Percentiles rank a stretch among this genome's conserved stretches.
phyloP scores from a whole-genome alignment of 2,797 vertebrate genomes.

The Petrocephalus schoutedeni region DNA sequence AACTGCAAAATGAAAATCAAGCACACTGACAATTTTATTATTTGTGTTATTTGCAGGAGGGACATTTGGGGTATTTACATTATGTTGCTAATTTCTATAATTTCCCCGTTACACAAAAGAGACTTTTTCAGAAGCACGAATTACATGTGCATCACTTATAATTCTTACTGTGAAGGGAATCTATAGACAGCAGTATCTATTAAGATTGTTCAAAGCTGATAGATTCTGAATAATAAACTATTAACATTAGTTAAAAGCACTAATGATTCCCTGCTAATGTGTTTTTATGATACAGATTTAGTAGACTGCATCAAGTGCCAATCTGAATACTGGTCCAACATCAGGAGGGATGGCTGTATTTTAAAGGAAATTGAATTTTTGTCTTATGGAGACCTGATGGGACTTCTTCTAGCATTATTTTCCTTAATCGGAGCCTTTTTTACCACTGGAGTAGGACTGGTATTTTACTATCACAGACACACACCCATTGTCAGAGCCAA shows the following conservation, averaged over 20 bases:
- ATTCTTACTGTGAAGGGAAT: background rate
- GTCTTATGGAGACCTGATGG: slow-evolving; percentile 64
- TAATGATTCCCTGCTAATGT: background rate
- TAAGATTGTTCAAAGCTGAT: background rate
- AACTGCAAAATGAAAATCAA: background rate
- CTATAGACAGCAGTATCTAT: background rate
- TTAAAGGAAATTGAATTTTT: slow-evolving; percentile 67
- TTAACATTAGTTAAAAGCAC: background rate
- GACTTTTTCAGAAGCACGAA: background rate
- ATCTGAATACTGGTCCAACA: slow-evolving; percentile 54
- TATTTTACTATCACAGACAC: slow-evolving; percentile 61
- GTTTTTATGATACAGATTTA: slow-evolving; percentile 59
- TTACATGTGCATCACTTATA: background rate
- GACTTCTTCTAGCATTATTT: slow-evolving; percentile 56
- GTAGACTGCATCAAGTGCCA: slow-evolving; percentile 64
- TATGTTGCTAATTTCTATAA: background rate
- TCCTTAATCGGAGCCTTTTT: slow-evolving; percentile 62
- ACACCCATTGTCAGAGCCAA: slow-evolving; percentile 66
- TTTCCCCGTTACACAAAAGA: background rate
- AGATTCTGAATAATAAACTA: background rate
- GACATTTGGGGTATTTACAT: background rate
- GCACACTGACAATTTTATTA: background rate
- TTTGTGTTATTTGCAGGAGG: background rate
- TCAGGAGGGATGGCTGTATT: slow-evolving; percentile 61
- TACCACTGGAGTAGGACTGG: slow-evolving; percentile 53